Conservation (phyloP, 2,113 vertebrate species). For the Serinus canaria region DNA sequence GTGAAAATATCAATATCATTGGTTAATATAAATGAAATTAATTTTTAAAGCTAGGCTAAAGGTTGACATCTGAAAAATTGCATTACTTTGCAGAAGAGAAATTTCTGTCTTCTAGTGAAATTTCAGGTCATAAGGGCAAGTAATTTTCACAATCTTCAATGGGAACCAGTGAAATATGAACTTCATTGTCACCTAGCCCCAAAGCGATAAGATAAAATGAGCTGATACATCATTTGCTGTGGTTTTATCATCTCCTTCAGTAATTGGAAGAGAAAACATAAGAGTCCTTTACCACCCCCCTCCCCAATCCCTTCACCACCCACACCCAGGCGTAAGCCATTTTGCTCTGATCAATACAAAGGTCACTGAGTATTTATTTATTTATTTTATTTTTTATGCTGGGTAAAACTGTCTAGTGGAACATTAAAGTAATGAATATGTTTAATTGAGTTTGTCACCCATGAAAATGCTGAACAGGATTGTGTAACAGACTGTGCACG, state of each 20-base stretch:
- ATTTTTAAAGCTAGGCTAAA: constrained; percentile 89
- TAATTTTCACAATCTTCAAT: constrained; percentile 88
- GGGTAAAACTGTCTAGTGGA: constrained; percentile 69
- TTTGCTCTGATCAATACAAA: constrained; percentile 79
- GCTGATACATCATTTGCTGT: constrained; percentile 88
- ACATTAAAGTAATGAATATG: constrained; percentile 80
- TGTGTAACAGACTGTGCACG: constrained; percentile 6
- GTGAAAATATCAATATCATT: constrained; percentile 88
- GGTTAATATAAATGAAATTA: constrained; percentile 92
- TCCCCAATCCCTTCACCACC: constrained; percentile 60
- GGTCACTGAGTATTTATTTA: constrained; percentile 77
- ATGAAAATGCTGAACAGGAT: constrained; percentile 67
- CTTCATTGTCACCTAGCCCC: constrained; percentile 89
- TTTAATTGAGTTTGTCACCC: constrained; percentile 83
- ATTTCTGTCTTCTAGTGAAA: constrained; percentile 88
- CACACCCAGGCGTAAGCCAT: constrained; percentile 69
- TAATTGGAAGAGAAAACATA: constrained; percentile 86
- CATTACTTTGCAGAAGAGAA: constrained; percentile 87
- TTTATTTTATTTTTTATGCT: constrained; percentile 71
- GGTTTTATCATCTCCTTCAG: constrained; percentile 84
- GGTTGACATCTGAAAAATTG: constrained; percentile 90
- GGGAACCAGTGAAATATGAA: constrained; percentile 88
- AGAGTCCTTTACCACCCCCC: constrained; percentile 62
- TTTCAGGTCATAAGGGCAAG: constrained; percentile 87
- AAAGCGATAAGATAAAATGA: constrained; percentile 88